Conservation (phyloP, 2,888 invertebrate species). For the Patella pellucida region DNA sequence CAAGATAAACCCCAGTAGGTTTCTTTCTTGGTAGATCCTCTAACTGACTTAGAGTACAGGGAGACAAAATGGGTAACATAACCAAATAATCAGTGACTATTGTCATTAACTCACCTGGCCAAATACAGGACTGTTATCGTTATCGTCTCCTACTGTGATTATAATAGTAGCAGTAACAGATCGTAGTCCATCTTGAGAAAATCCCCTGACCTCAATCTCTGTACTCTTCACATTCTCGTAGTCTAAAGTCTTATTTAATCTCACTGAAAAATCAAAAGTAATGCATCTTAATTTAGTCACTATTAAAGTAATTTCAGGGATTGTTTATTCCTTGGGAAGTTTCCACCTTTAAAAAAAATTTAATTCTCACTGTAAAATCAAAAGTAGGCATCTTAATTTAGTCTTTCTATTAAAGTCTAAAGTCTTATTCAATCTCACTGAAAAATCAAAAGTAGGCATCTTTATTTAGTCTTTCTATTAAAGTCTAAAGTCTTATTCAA, state of each 20-base stretch:
- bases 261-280: background rate
- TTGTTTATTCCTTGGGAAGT: too few species aligned
- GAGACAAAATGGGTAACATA: too few species aligned
- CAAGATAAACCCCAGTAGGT: too few species aligned
- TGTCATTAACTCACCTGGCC: slow-evolving; percentile 20
- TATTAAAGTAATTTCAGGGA: background rate
- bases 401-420: too few species aligned
- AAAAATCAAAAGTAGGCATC: background rate
- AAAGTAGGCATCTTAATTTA: too few species aligned
- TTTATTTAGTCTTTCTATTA: too few species aligned
- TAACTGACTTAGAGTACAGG: too few species aligned
- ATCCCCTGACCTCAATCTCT: slow-evolving; percentile 22
- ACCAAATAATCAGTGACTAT: too few species aligned
- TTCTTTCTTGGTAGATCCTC: too few species aligned
- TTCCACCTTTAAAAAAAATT: too few species aligned
- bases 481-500: slow-evolving; percentile 1
- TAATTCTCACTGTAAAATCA: too few species aligned
- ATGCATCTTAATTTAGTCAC: too few species aligned
- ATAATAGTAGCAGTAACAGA: slow-evolving; percentile 53
- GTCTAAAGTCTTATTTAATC: background rate
- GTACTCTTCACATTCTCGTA: background rate
- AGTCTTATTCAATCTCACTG: background rate
- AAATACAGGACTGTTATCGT: slow-evolving; percentile 56
- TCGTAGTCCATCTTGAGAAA: slow-evolving; percentile 15
- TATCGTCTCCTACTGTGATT: slow-evolving; percentile 49